Evolutionary conservation across 2,888 invertebrate genomes (phyloP).

Genomic region (Geophilus truncorum): DNA sequence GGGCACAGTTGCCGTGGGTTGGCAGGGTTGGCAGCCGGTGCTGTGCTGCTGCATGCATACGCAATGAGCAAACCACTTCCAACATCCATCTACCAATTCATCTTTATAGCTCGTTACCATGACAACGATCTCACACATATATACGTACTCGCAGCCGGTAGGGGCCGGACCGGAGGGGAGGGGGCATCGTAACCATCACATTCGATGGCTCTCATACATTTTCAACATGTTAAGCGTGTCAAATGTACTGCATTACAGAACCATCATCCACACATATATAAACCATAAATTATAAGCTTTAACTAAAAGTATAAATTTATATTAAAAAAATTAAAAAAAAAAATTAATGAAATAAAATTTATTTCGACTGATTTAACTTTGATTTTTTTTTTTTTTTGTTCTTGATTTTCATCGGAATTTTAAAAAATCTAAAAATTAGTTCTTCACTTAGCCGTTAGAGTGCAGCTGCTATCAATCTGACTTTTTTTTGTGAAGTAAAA

Average conservation of each 20-base stretch:
- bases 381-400: no score
- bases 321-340: no score
- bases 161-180: background rate
- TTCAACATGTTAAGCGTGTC: no score
- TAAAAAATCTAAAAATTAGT: no score
- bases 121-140: slow-evolving; percentile 28
- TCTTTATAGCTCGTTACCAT: slow-evolving; percentile 27
- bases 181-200: background rate
- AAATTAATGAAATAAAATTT: no score
- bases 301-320: no score
- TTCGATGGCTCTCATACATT: background rate
- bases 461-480: background rate
- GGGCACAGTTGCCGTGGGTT: background rate
- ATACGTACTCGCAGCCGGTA: background rate
- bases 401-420: no score
- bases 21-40: background rate
- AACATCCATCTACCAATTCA: slow-evolving; percentile 29
- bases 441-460: background rate
- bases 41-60: slow-evolving; percentile 3
- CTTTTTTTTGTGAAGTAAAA: no score
- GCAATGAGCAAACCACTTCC: slow-evolving; percentile 25
- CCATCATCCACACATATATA: no score
- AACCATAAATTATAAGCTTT: no score
- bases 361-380: no score
- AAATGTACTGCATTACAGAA: no score